Percentiles rank a stretch among this genome's conserved stretches.
These are phyloP conservation scores for Zaprionus kolodkinae DNA, from an alignment of 1,140 invertebrate species.

Conservation along the genomic window DNA sequence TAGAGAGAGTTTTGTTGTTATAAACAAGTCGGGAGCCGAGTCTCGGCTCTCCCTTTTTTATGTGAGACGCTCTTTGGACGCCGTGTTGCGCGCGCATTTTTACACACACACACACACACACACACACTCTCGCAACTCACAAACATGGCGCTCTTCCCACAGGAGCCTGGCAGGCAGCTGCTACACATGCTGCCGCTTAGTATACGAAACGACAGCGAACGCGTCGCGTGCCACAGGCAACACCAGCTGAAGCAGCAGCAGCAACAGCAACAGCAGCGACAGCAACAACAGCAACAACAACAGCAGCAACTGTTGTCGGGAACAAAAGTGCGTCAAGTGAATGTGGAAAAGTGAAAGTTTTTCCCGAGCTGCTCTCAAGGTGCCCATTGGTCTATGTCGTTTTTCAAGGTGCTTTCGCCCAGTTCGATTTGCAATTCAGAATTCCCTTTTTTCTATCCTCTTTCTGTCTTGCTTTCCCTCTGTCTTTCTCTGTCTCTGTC, in stretches of 20 bases:
- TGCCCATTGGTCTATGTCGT: not conserved
- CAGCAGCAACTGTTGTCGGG: not conserved
- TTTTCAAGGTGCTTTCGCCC: constrained; percentile 4
- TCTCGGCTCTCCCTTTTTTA: constrained; percentile 36
- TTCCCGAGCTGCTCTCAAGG: constrained; percentile 35
- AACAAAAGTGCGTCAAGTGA: constrained; percentile 48
- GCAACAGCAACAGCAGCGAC: constrained; percentile 13
- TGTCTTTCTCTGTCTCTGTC: not conserved
- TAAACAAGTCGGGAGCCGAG: constrained; percentile 63
- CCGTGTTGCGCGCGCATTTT: constrained; percentile 62
- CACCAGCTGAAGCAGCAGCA: constrained; percentile 25
- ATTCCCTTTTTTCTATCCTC: not conserved
- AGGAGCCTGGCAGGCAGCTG: constrained; percentile 71
- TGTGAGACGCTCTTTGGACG: constrained; percentile 26
- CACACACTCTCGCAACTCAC: constrained; percentile 4
- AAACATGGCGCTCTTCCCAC: constrained; percentile 53
- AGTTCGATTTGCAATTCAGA: constrained; percentile 6
- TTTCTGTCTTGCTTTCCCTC: not conserved
- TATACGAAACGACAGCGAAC: constrained; percentile 67
- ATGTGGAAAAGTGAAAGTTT: constrained; percentile 74
- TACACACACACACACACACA: constrained; percentile 16
- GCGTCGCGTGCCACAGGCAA: constrained; percentile 49
- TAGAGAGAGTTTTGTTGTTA: constrained; percentile 59
- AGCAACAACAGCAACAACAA: not conserved
- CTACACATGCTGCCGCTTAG: constrained; percentile 64